Percentiles rank a stretch among this genome's conserved stretches.
phyloP scores from a whole-genome alignment of 2,797 vertebrate species.

The Tangara arthus region DNA sequence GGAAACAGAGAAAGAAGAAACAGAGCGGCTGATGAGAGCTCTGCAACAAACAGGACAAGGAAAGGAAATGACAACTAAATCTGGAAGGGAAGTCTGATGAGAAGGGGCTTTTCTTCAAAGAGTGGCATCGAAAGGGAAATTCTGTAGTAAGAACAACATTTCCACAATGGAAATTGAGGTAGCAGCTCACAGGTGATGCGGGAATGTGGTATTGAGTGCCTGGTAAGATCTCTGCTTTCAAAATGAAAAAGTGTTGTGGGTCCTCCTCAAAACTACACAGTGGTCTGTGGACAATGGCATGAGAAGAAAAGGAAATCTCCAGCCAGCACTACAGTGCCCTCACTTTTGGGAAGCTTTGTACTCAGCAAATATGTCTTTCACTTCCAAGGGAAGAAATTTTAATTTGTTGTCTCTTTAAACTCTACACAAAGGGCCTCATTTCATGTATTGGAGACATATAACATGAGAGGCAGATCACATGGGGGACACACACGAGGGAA shows the following conservation, averaged over 20 bases:
- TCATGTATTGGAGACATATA: neutral
- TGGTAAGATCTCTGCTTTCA: neutral
- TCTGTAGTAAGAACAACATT: neutral
- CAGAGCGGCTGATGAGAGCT: neutral
- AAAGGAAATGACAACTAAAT: slow-evolving; percentile 41
- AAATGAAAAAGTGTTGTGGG: neutral
- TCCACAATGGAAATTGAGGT: neutral
- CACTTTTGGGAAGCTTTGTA: neutral
- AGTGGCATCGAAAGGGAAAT: neutral
- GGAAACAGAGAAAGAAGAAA: slow-evolving; percentile 41
- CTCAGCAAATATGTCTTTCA: neutral
- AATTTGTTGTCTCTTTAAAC: neutral
- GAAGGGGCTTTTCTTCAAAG: slow-evolving; percentile 18
- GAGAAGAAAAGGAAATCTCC: neutral
- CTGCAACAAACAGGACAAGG: slow-evolving; percentile 1
- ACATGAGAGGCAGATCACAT: neutral
- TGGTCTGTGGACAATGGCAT: neutral
- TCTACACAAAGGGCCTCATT: neutral
- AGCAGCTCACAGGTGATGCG: neutral
- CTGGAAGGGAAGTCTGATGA: slow-evolving; percentile 19
- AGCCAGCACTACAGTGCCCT: neutral
- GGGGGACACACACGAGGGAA: neutral
- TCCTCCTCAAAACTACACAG: neutral
- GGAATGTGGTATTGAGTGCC: neutral
- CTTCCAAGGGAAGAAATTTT: neutral